phyloP scores from a whole-genome alignment of 2,113 vertebrate genomes.

The Otus sunia region DNA sequence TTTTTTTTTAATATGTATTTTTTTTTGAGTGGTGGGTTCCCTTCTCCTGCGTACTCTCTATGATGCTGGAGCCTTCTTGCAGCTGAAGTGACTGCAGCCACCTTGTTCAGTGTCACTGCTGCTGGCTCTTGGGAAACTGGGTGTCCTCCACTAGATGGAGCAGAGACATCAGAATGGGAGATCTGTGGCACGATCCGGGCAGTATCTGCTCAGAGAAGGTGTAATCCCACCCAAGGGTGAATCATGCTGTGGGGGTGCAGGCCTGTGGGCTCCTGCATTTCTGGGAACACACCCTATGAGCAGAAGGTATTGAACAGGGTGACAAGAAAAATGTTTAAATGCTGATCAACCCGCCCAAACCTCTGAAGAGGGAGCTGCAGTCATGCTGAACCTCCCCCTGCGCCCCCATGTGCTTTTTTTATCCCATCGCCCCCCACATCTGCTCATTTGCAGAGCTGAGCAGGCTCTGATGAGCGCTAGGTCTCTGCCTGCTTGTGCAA shows the following conservation, averaged over 20 bases:
- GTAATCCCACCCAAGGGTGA: constrained; percentile 61
- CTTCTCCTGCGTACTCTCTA: background rate
- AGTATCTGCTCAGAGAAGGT: background rate
- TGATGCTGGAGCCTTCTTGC: background rate
- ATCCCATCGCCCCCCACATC: constrained; percentile 52
- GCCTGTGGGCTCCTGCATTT: constrained; percentile 53
- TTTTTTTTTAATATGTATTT: background rate
- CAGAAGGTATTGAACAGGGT: constrained; percentile 50
- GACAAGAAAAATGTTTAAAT: constrained; percentile 52
- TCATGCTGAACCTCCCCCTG: constrained; percentile 61
- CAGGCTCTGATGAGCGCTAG: background rate
- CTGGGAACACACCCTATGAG: constrained; percentile 56
- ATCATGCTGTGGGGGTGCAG: constrained; percentile 66
- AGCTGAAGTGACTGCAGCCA: background rate
- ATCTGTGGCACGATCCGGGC: background rate
- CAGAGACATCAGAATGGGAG: constrained; percentile 30
- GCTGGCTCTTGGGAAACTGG: background rate
- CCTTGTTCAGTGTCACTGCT: background rate
- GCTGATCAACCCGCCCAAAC: constrained; percentile 61
- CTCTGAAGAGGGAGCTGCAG: constrained; percentile 60
- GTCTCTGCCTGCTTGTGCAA: constrained; percentile 14
- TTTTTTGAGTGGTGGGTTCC: background rate
- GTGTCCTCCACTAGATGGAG: constrained; percentile 65
- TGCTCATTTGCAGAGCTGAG: constrained; percentile 28
- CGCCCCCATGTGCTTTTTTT: constrained; percentile 64